Base-by-base conservation (phyloP, 2,113 vertebrate genomes). In the Phaethornis superciliosus region DNA sequence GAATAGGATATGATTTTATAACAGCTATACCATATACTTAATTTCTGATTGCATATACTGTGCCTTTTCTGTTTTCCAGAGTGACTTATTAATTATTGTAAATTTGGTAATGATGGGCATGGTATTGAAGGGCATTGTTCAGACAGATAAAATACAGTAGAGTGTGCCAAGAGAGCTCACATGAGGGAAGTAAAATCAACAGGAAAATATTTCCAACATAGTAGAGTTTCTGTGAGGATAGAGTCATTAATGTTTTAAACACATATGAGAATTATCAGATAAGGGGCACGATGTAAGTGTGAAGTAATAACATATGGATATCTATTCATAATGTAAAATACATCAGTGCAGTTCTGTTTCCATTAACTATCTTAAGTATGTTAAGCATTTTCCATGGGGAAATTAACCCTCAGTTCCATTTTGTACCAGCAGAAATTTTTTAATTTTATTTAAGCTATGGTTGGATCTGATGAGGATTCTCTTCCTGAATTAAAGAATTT, bases 231-330 rank as follows among this genome's bases (percentile, higher is more conserved):
- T 81, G 47, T 89, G 70, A 92, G 63, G 62, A 80, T 91, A 72
- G 79, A 92, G 44, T 91, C 89, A 92, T 94, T 91, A 93, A 94
- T 94, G 81, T 94, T 94, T 96, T 87, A 91, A 96, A 91, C 91
- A 95, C 75, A 65, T 92, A 58, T 82, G 86, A 89, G 47, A 75
- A 95, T 96, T 96, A 89, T 92, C 78, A 94, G 93, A 94, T 95
- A 95, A 91, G 78, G 67, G 42, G 37, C 65, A 82, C 47, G 23
- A 85, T 91, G 81, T 81, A 94, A 96, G 78, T 91, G 84, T 93
- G 92, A 96, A 94, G 75, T 85, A 88, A 70, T 93, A 93, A 88
- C 91, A 85, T 94, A 93, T 88, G 89, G 85, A 87, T 89, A 70
- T 72, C 28, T 65, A 85, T 87, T 87, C 81, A 69, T 77, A 91